These are phyloP conservation scores for Gonatopus flavifemur DNA, from an alignment of 1,140 invertebrate species.

Conservation along the genomic window DNA sequence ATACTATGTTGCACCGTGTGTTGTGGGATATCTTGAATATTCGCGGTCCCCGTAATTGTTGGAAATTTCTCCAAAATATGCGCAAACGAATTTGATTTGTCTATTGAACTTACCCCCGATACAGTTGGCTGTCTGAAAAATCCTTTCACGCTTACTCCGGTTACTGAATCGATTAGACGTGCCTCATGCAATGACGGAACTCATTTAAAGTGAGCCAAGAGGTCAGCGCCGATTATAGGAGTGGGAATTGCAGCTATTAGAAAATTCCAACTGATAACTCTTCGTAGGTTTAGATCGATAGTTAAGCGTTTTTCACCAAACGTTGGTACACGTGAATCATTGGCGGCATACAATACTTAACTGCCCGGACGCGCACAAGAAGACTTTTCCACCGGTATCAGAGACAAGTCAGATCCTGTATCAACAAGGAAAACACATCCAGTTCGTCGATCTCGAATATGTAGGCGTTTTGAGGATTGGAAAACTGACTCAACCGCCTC, in stretches of 20 bases:
- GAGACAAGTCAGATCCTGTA: not conserved
- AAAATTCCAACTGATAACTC: not conserved
- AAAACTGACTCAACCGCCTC: too few relatives aligned
- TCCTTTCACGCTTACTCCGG: too few relatives aligned
- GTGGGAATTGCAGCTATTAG: not conserved
- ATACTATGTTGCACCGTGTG: not conserved
- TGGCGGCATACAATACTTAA: not conserved
- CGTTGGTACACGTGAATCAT: not conserved
- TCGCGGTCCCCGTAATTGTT: too few relatives aligned
- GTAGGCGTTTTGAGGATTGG: not conserved
- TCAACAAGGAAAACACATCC: not conserved
- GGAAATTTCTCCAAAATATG: too few relatives aligned
- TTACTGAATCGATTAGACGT: too few relatives aligned
- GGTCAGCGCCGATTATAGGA: not conserved
- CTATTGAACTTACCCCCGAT: too few relatives aligned
- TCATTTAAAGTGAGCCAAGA: not conserved
- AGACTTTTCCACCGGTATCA: not conserved
- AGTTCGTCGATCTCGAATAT: not conserved
- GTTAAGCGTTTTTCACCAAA: not conserved
- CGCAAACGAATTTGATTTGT: too few relatives aligned
- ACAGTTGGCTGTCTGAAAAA: too few relatives aligned
- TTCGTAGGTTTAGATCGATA: not conserved
- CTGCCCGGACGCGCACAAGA: not conserved
- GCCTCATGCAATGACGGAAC: too few relatives aligned
- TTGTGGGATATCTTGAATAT: not conserved